These are phyloP conservation scores for Patella pellucida DNA, from an alignment of 2,888 invertebrate species.

Conservation along the genomic window DNA sequence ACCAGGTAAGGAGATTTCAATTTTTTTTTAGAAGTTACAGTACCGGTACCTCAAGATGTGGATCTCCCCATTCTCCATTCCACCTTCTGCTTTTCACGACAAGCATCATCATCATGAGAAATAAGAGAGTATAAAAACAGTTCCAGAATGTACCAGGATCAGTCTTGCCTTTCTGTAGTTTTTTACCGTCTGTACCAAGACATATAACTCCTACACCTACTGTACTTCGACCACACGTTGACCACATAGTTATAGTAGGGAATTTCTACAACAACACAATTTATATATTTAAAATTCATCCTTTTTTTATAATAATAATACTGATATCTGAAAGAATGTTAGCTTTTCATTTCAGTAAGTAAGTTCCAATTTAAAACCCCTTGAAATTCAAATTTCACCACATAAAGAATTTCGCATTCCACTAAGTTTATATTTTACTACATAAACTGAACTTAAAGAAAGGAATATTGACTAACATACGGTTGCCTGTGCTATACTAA, in stretches of 20 bases:
- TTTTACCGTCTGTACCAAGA: conserved; percentile 44
- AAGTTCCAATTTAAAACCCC: no score
- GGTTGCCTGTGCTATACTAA: no score
- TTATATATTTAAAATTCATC: neutral
- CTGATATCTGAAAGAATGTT: no score
- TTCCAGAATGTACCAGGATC: conserved; percentile 64
- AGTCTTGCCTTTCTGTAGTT: conserved; percentile 49
- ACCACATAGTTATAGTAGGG: conserved; percentile 61
- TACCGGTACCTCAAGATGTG: conserved; percentile 11
- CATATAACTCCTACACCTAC: conserved; percentile 63
- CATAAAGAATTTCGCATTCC: no score
- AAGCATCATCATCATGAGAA: conserved; percentile 56
- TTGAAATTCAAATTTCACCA: no score
- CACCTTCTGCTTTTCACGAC: conserved; percentile 53
- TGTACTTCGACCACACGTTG: conserved; percentile 58
- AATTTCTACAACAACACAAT: conserved; percentile 44
- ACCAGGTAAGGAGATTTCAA: no score
- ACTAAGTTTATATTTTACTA: no score
- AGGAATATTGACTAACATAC: no score
- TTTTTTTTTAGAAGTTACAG: no score
- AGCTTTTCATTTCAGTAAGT: no score
- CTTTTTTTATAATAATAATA: neutral
- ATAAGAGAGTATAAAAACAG: conserved; percentile 59
- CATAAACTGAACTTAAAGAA: no score
- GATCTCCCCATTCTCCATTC: conserved; percentile 37